A percentile compares a stretch with the other conserved stretches of the same genome.
These are phyloP conservation scores for Malacosoma neustria DNA, from an alignment of 2,888 invertebrate genomes.

Conservation along the genomic window DNA sequence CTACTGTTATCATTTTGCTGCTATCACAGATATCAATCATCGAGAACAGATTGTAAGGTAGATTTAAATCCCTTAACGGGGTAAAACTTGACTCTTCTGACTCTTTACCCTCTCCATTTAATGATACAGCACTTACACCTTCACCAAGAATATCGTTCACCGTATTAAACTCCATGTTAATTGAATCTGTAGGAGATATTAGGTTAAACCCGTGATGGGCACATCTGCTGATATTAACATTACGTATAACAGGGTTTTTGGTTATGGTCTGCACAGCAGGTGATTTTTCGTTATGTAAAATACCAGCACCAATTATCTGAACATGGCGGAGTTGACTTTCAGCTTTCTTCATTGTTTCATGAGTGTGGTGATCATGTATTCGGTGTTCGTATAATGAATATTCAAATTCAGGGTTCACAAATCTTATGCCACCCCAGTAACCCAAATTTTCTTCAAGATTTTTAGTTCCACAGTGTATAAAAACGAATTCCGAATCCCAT, in stretches of 20 bases:
- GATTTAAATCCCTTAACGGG: constrained; percentile 85
- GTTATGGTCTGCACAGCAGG: constrained; percentile 93
- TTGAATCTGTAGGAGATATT: constrained; percentile 89
- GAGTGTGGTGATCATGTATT: constrained; percentile 87
- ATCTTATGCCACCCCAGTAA: constrained; percentile 98
- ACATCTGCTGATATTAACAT: constrained; percentile 87
- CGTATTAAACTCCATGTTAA: constrained; percentile 83
- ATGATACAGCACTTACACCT: constrained; percentile 90
- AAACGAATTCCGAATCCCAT: constrained; percentile 94
- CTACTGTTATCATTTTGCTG: constrained; percentile 91
- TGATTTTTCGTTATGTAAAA: constrained; percentile 95
- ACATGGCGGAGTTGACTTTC: constrained; percentile 88
- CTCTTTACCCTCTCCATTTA: constrained; percentile 94
- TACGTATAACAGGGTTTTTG: constrained; percentile 86
- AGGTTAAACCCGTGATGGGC: constrained; percentile 95
- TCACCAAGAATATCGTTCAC: constrained; percentile 89
- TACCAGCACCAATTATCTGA: constrained; percentile 93
- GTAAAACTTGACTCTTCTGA: constrained; percentile 91
- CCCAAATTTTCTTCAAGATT: constrained; percentile 78
- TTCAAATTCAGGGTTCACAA: constrained; percentile 92
- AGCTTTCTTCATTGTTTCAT: constrained; percentile 78
- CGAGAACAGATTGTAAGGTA: constrained; percentile 95
- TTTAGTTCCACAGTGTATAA: constrained; percentile 89
- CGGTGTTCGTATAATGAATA: constrained; percentile 87
- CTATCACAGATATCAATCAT: constrained; percentile 97